Evolutionary conservation across 30 jellyfish, hydroid and myxozoan genomes (phyloP).

Genomic region (Rhopilema esculentum): DNA sequence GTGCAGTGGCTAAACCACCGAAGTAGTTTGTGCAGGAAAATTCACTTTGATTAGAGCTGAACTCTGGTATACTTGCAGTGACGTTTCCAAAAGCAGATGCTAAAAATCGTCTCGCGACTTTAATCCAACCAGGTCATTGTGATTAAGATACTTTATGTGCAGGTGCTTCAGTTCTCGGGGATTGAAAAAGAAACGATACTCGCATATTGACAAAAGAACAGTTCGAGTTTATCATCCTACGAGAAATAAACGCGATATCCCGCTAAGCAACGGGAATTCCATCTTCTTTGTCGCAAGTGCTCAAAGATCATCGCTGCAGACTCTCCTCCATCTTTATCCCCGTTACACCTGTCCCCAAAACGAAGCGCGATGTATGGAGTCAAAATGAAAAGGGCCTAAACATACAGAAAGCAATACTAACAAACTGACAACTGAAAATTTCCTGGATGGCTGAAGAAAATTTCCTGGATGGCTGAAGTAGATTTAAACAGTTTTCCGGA

Average conservation of each 20-base stretch:
- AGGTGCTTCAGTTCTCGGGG: slow-evolving; percentile 26
- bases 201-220: slow-evolving; percentile 42
- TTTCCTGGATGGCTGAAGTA: background rate
- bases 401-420: too few relatives aligned
- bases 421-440: too few relatives aligned
- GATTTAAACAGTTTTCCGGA: background rate
- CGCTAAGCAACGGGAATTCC: slow-evolving; percentile 34
- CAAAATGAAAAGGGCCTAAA: background rate
- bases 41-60: background rate
- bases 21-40: background rate
- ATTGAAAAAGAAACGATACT: slow-evolving; percentile 15
- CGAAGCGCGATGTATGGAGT: background rate
- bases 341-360: background rate
- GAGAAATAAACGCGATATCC: slow-evolving; percentile 29
- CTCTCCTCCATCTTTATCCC: background rate
- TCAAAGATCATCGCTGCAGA: background rate
- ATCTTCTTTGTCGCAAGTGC: slow-evolving; percentile 25
- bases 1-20: background rate
- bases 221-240: slow-evolving; percentile 21
- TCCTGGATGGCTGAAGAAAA: background rate
- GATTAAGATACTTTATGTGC: slow-evolving; percentile 21
- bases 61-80: background rate
- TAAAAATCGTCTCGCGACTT: background rate
- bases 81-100: slow-evolving; percentile 34
- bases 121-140: slow-evolving; percentile 34